Conservation (phyloP, 2,888 invertebrate species). For the Helicoverpa assulta region DNA sequence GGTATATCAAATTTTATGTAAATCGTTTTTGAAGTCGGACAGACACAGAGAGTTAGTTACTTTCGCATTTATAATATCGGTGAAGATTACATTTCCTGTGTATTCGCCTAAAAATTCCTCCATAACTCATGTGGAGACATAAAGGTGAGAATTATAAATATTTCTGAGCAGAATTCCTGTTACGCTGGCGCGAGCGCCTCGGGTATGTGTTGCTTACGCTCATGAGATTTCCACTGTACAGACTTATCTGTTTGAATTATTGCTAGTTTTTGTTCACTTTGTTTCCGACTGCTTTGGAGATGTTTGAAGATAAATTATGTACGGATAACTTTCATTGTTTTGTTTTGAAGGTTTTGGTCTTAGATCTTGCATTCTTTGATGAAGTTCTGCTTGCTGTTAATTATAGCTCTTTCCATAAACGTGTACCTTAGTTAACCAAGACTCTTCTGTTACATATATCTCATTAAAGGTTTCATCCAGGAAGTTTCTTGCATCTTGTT, state of each 20-base stretch:
- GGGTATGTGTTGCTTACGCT: constrained; percentile 62
- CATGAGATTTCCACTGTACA: constrained; percentile 61
- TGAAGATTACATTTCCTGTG: constrained; percentile 53
- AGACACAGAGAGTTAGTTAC: too few relatives aligned
- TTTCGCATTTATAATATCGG: too few relatives aligned
- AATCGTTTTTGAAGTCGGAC: too few relatives aligned
- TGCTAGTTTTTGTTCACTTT: constrained; percentile 46
- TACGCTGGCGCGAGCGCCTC: constrained; percentile 60
- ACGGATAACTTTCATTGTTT: constrained; percentile 8
- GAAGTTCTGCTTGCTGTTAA: too few relatives aligned
- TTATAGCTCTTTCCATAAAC: too few relatives aligned
- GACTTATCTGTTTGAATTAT: constrained; percentile 58
- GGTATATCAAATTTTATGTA: too few relatives aligned
- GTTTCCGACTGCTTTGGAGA: constrained; percentile 16
- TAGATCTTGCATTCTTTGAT: background rate
- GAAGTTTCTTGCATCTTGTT: too few relatives aligned
- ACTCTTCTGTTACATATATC: too few relatives aligned
- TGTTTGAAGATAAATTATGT: constrained; percentile 17
- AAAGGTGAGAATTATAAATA: constrained; percentile 72
- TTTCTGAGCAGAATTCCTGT: constrained; percentile 66
- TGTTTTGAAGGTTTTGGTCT: background rate
- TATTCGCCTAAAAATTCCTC: constrained; percentile 69
- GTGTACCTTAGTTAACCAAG: too few relatives aligned
- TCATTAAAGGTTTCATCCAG: too few relatives aligned
- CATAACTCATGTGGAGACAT: constrained; percentile 72